Base-by-base conservation (phyloP, 1,140 invertebrate species). In the Campoletis sonorensis region DNA sequence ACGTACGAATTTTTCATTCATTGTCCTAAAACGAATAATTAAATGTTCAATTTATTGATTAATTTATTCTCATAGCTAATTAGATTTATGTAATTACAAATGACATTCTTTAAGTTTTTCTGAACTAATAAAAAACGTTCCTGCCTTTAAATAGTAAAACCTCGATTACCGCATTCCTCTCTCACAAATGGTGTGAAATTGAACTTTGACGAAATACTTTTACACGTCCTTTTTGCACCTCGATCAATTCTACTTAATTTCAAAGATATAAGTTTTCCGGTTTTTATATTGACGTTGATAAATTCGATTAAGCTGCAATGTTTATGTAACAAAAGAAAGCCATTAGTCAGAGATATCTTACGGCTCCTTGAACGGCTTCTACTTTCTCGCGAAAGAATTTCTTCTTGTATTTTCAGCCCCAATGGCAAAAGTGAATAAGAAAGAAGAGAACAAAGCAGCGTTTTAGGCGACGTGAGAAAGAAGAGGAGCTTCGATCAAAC, bases 271-370 rank as follows among this genome's bases (percentile, higher is more conserved):
- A 72, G 71, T 40, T 72, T 72, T 13, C n/a, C 26, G 21, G 21
- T 49, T 4, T 37, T 37, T 16, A n/a, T 26, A n/a, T 26, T 49
- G 71, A 49, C 71, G 18, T 21, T 72, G 33, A 72, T 37, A 49
- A 72, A 72, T 72, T 72, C 71, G 40, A 49, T 72, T 72, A 27
- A 23, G 40, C 13, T 37, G 16, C 37, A 72, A 72, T 72, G 71
- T 72, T 72, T 45, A 23, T 16, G 71, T 72, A 49, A 72, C 71
- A 72, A 72, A 64, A 72, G 40, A 72, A 72, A 72, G 37, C 71
- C 71, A 72, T 72, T 72, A 72, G 37, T 16, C n/a, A 16, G 71
- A 45, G 51, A 45, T 72, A 45, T 72, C 37, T 72, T 13, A 30
- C 11, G n/a, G 4, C 7, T 49, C 40, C 13, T 49, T 16, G 21